Base-by-base conservation (phyloP, 2,888 invertebrate species). In the Pristionchus maxplancki region DNA sequence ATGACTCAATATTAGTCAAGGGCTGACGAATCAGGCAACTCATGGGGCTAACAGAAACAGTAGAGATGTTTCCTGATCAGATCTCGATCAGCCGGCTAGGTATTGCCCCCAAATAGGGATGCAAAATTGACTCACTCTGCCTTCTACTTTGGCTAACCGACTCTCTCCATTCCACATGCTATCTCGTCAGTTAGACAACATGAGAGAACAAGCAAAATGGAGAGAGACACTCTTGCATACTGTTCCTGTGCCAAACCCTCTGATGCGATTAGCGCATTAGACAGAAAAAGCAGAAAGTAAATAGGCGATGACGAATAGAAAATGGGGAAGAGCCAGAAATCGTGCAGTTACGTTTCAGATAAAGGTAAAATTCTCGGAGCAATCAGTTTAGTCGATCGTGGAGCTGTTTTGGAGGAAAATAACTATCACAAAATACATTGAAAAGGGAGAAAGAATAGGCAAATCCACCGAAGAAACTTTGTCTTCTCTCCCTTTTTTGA, bases 211-310 rank as follows among this genome's bases (percentile, higher is more conserved):
- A 1, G 64, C 34, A 31, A 31, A 15, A 15, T 31, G 17, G 17
- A 31, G 64, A 64, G 64, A 64, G 64, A 15, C 0, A 17, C n/a
- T 15, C 1, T 8, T 31, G n/a, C 58, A n/a, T n/a, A 58, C 3
- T 31, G 31, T 31, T 34, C 64, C 64, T 17, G 64, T 67, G 64
- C 64, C 64, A 67, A 67, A 67, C 64, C 64, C 44, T 20, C 17
- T 67, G 64, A 67, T 67, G 64, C 64, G 64, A 67, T 67, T 67
- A 67, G 64, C 64, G 64, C 64, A 67, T 67, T 67, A 34, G 15
- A 31, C 64, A 24, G 15, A 67, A 67, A 67, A 67, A 67, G 64
- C 31, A 24, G 13, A 67, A 67, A 67, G 34, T 58, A 58, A 58
- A 58, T 24, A 24, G 58, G 9, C 9, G 58, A 58, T 58, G 58